phyloP scores from a whole-genome alignment of 2,113 vertebrate species.

The Aspiorhynchus laticeps region DNA sequence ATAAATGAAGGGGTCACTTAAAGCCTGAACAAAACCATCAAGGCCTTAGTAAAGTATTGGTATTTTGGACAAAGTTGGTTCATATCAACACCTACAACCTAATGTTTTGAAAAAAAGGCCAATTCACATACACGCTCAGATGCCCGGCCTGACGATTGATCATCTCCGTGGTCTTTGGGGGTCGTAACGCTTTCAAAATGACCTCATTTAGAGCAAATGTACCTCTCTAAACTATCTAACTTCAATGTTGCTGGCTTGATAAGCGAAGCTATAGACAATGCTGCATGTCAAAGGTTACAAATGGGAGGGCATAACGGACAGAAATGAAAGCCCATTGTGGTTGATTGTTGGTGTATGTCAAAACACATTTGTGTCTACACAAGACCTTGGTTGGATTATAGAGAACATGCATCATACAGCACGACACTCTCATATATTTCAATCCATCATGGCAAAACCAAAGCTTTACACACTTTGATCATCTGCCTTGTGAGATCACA shows the following conservation, averaged over 20 bases:
- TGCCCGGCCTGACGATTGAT: slow-evolving; percentile 46
- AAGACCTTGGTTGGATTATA: slow-evolving; percentile 15
- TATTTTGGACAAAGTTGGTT: slow-evolving; percentile 45
- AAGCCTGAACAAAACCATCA: slow-evolving; percentile 11
- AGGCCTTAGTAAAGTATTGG: slow-evolving; percentile 38
- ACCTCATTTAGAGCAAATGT: slow-evolving; percentile 55
- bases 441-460: slow-evolving; percentile 41
- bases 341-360: slow-evolving; percentile 13
- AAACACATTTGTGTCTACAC: neutral
- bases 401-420: neutral
- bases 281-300: slow-evolving; percentile 43
- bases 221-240: slow-evolving; percentile 41
- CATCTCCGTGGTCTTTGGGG: slow-evolving; percentile 39
- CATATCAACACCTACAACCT: slow-evolving; percentile 31
- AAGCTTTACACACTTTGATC: slow-evolving; percentile 41
- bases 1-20: slow-evolving; percentile 41
- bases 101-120: slow-evolving; percentile 39
- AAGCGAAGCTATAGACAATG: slow-evolving; percentile 24
- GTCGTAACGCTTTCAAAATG: slow-evolving; percentile 56
- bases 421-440: neutral
- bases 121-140: slow-evolving; percentile 43
- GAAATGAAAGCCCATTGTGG: slow-evolving; percentile 32
- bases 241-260: slow-evolving; percentile 43
- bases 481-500: slow-evolving; percentile 36
- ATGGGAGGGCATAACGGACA: slow-evolving; percentile 11